A percentile compares a stretch with the other conserved stretches of the same genome.
Evolutionary conservation across 2,888 invertebrate genomes (phyloP).

Genomic region (Crioceris asparagi): DNA sequence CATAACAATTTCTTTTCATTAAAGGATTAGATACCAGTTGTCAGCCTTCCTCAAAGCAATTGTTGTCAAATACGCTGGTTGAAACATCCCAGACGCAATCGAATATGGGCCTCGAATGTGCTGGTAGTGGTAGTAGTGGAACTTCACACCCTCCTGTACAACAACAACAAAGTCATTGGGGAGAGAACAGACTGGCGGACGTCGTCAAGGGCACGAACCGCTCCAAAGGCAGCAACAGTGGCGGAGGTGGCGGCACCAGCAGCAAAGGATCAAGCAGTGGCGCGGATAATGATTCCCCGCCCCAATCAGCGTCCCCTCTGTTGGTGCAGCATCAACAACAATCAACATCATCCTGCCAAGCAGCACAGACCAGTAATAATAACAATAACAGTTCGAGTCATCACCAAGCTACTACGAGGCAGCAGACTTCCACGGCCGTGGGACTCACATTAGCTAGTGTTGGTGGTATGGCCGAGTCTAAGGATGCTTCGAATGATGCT

Average conservation of each 20-base stretch:
- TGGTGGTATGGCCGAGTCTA: constrained; percentile 26
- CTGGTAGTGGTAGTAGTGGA: too few species aligned
- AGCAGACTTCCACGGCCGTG: constrained; percentile 9
- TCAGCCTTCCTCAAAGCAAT: constrained; percentile 20
- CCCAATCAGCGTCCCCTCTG: too few species aligned
- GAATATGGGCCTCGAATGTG: too few species aligned
- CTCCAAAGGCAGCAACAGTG: constrained; percentile 33
- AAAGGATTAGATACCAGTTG: constrained; percentile 24
- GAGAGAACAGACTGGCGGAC: constrained; percentile 61
- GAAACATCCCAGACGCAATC: constrained; percentile 26
- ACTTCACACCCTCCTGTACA: constrained; percentile 20
- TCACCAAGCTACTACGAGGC: constrained; percentile 12
- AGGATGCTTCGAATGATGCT: constrained; percentile 25
- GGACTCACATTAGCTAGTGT: too few species aligned
- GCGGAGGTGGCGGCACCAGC: too few species aligned
- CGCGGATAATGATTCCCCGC: constrained; percentile 29
- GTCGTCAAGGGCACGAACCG: constrained; percentile 66
- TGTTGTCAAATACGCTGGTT: constrained; percentile 16
- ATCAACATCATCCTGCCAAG: too few species aligned
- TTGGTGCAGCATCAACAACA: too few species aligned
- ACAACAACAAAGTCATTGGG: constrained; percentile 35
- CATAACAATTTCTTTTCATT: too few species aligned
- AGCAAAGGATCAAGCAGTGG: constrained; percentile 28
- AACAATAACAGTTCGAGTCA: too few species aligned
- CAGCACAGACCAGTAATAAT: too few species aligned